Base-by-base conservation (phyloP, 2,888 invertebrate genomes). In the Beris morrisii region DNA sequence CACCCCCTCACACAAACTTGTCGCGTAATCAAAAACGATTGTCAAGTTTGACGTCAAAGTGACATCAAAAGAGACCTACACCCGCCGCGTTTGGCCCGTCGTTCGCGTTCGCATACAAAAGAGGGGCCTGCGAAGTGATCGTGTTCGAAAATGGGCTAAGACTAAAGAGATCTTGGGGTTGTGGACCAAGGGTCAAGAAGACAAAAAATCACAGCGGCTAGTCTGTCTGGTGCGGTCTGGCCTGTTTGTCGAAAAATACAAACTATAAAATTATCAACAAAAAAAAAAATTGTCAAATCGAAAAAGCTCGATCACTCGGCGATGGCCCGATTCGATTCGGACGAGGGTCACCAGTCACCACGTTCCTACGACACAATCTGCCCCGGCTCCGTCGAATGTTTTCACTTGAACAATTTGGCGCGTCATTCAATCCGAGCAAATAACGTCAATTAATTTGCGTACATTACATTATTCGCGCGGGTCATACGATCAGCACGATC, bases 1-100 rank as follows among this genome's bases (percentile, higher is more conserved):
- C 38, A 38, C 38, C 38, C 38, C 38, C 38, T 5, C 38, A 38
- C 38, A 38, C 38, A 38, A 38, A 38, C 38, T 38, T 38, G 38
- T 38, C 38, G 38, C 38, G 38, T 38, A 38, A 38, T 38, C 38
- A 9, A 38, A 38, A 38, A 38, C 38, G 61, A 61, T 61, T 61
- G 61, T 61, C 61, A 61, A 50, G 61, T 61, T 61, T 61, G 61
- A 61, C 61, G 61, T 61, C 61, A 61, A 61, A 32, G 43, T 52
- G 50, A 38, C 50, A 52, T 43, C 28, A 48, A 38, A 22, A 48
- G 61, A 52, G 50, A 61, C 38, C 58, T 59, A 30, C 4, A 9
- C 31, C 48, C 48, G 58, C 15, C 31, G 22, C 22, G 48, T 31
- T 30, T 48, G n/a, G 22, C 48, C 46, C 48, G 32, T 59, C 32